Evolutionary conservation across 2,888 invertebrate species (phyloP).

Genomic region (Deilephila elpenor): DNA sequence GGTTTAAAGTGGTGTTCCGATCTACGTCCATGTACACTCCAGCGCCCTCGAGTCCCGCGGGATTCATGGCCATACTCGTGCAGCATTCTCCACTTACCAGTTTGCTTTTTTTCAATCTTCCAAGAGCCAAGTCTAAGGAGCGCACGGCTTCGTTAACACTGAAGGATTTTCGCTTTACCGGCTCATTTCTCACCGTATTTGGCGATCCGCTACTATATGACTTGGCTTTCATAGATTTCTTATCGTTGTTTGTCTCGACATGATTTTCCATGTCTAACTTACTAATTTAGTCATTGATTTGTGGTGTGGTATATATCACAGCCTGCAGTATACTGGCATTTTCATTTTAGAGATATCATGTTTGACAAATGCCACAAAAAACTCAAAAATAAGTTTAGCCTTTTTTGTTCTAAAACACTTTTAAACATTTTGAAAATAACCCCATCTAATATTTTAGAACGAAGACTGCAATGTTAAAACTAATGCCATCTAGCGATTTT

Average conservation of each 20-base stretch:
- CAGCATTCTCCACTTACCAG: slow-evolving; percentile 57
- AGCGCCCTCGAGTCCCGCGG: slow-evolving; percentile 43
- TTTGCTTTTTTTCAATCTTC: slow-evolving; percentile 69
- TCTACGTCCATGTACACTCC: slow-evolving; percentile 62
- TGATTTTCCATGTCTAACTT: slow-evolving; percentile 64
- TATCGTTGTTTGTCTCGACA: slow-evolving; percentile 53
- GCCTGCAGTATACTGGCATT: background rate
- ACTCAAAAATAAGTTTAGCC: background rate
- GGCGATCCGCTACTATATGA: slow-evolving; percentile 52
- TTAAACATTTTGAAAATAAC: background rate
- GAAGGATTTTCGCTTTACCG: slow-evolving; percentile 65
- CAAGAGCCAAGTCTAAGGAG: slow-evolving; percentile 65
- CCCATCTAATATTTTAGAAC: background rate
- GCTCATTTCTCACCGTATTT: slow-evolving; percentile 53
- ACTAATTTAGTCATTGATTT: slow-evolving; percentile 45
- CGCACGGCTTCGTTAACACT: slow-evolving; percentile 65
- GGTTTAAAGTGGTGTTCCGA: slow-evolving; percentile 46
- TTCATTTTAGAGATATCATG: slow-evolving; percentile 39
- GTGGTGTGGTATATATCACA: background rate
- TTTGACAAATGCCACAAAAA: slow-evolving; percentile 33
- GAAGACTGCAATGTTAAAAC: background rate
- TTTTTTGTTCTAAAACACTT: background rate
- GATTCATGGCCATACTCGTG: slow-evolving; percentile 41
- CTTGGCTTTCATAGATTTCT: slow-evolving; percentile 59
- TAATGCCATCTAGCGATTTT: slow-evolving; percentile 38